Evolutionary conservation across 2,797 vertebrate genomes (phyloP), one percentile per base, ranked within the genome.

Genomic region (Phalloptychus januarius): DNA sequence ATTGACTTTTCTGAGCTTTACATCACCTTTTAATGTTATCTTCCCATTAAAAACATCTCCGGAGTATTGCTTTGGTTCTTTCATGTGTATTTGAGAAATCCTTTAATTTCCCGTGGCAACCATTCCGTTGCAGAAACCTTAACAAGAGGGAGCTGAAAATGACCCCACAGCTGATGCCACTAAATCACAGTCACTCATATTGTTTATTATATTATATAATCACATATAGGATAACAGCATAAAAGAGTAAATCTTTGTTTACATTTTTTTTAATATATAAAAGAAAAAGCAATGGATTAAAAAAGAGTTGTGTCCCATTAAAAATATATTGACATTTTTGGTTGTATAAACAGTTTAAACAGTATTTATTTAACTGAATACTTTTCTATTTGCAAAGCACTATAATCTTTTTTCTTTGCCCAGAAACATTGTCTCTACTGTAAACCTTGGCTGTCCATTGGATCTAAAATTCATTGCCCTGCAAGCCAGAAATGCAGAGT

Each of bases 351-450:
- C 36, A 38, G 36, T 67, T 67, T 7, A 38, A 67, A 36, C 20
- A 40, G 4, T 20, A 25, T 11, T 67, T 40, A 38, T 40, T 67
- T 40, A 20, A 10, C 61, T 23, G 33, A 36, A 65, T 63, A 18
- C 28, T 8, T 65, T 65, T 36, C 31, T 23, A 16, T 65, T 12
- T 67, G 16, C 7, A 36, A 38, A 15, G 33, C 15, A 40, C 50
- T 42, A 7, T 20, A 13, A 16, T 38, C 15, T 77, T 11, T 73
- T 18, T 28, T 63, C 20, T 52, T 45, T n/a, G 5, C 38, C 69
- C 83, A 99, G 98, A 94, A 99, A 99, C 89, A 97, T 99, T 2
- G 98, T 99, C 78, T 98, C 98, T 4, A 99, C 98, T 4, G 97
- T 98, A 75, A 99, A 98, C 85, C 88, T 99, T 79, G 96, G 96